phyloP scores from a whole-genome alignment of 2,888 invertebrate genomes.

The Diarsia dahlii region DNA sequence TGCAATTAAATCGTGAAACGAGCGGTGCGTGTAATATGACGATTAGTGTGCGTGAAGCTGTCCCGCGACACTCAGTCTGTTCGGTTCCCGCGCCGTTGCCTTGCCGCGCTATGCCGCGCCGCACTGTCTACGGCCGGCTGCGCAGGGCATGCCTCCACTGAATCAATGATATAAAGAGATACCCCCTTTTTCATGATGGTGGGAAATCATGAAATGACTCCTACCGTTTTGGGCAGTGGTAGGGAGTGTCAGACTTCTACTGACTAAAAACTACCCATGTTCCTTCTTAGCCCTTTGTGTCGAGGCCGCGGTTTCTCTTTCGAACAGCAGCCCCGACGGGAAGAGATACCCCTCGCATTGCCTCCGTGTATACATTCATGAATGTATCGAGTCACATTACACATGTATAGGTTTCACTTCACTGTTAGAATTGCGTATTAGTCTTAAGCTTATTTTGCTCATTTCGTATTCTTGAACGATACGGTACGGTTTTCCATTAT shows the following conservation, averaged over 20 bases:
- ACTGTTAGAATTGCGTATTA: conserved; percentile 42
- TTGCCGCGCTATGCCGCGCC: no score
- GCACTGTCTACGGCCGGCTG: neutral
- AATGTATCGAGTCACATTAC: conserved; percentile 37
- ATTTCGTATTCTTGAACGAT: conserved; percentile 24
- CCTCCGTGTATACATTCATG: conserved; percentile 12
- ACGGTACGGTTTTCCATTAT: neutral
- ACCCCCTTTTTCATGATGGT: neutral
- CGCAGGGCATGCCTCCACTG: neutral
- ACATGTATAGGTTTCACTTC: conserved; percentile 50
- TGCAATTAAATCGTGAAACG: conserved; percentile 40
- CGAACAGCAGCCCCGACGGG: neutral
- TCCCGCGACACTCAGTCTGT: neutral
- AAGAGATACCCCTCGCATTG: conserved; percentile 18
- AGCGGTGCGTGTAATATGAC: conserved; percentile 26
- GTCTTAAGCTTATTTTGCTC: conserved; percentile 37
- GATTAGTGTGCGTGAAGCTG: conserved; percentile 28
- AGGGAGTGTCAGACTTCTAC: no score
- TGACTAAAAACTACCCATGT: no score
- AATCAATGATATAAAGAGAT: conserved; percentile 40
- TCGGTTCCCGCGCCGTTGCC: neutral
- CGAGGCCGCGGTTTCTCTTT: no score
- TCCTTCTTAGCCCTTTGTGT: no score
- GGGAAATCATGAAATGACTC: no score
- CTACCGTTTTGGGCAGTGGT: no score